Percentiles rank a stretch among this genome's conserved stretches.
Conservation (phyloP, 2,888 invertebrate genomes). For the Mythimna loreyi region DNA sequence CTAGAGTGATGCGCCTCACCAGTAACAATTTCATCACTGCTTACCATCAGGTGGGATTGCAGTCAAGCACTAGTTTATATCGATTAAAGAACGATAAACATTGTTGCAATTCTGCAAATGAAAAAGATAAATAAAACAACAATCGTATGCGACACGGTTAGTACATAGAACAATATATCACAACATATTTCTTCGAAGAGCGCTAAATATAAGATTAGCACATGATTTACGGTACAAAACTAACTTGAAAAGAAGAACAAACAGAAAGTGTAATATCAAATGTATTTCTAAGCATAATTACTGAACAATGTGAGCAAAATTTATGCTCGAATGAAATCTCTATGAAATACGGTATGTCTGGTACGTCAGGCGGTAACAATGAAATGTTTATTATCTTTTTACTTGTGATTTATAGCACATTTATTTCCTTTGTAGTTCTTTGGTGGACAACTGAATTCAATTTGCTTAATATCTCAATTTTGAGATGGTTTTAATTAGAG, state of each 20-base stretch:
- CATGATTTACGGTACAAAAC: conserved; percentile 56
- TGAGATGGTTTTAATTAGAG: conserved; percentile 34
- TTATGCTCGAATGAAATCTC: conserved; percentile 77
- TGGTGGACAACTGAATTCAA: conserved; percentile 60
- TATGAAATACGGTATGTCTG: conserved; percentile 75
- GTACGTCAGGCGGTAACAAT: conserved; percentile 72
- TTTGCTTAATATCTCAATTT: conserved; percentile 43
- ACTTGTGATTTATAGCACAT: conserved; percentile 70
- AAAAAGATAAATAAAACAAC: conserved; percentile 39
- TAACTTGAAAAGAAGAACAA: conserved; percentile 43
- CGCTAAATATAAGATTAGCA: conserved; percentile 56
- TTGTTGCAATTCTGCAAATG: conserved; percentile 9
- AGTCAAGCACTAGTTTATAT: too few species aligned
- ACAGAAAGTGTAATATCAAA: conserved; percentile 55
- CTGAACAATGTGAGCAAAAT: conserved; percentile 73
- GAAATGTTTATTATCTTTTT: conserved; percentile 73
- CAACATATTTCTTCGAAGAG: conserved; percentile 44
- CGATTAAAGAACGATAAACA: too few species aligned
- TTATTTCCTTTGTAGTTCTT: conserved; percentile 57
- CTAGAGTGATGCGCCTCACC: too few species aligned
- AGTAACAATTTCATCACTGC: too few species aligned
- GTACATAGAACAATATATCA: conserved; percentile 29
- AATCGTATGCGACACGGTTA: conserved; percentile 15
- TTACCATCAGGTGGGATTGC: too few species aligned
- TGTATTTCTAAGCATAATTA: conserved; percentile 70